Percentiles rank a stretch among this genome's conserved stretches.
Conservation (phyloP, 2,797 vertebrate genomes). For the Ctenopoma kingsleyae region DNA sequence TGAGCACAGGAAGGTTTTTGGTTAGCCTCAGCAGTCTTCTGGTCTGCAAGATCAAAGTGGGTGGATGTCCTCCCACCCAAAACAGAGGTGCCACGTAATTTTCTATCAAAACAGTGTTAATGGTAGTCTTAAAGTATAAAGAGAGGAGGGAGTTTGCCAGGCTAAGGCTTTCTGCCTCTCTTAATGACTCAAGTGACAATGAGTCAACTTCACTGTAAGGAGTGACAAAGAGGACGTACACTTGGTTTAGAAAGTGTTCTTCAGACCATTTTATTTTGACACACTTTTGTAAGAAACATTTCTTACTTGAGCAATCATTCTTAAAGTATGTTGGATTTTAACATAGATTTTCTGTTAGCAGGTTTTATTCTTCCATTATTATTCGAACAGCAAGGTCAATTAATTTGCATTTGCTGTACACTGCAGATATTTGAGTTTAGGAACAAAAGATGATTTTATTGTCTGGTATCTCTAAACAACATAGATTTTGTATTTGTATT, state of each 20-base stretch:
- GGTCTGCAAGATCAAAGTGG: slow-evolving; percentile 42
- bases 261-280: background rate
- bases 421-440: too few species aligned
- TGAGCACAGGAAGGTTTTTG: slow-evolving; percentile 41
- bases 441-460: too few species aligned
- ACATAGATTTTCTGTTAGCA: too few species aligned
- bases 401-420: too few species aligned
- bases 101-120: slow-evolving; percentile 67
- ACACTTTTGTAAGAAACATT: background rate
- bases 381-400: too few species aligned
- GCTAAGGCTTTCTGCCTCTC: slow-evolving; percentile 47
- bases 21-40: slow-evolving; percentile 27
- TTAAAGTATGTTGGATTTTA: too few species aligned
- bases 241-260: background rate
- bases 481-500: too few species aligned
- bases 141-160: slow-evolving; percentile 19
- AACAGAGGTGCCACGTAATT: slow-evolving; percentile 59
- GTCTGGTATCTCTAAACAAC: too few species aligned
- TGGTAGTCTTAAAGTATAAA: slow-evolving; percentile 61
- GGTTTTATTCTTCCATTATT: too few species aligned
- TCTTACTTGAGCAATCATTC: too few species aligned
- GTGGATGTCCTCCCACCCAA: slow-evolving; percentile 46
- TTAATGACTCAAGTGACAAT: slow-evolving; percentile 50
- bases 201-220: slow-evolving; percentile 27
- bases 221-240: background rate